These are phyloP conservation scores for Nemotelus nigrinus DNA, from an alignment of 2,888 invertebrate genomes.

Conservation along the genomic window DNA sequence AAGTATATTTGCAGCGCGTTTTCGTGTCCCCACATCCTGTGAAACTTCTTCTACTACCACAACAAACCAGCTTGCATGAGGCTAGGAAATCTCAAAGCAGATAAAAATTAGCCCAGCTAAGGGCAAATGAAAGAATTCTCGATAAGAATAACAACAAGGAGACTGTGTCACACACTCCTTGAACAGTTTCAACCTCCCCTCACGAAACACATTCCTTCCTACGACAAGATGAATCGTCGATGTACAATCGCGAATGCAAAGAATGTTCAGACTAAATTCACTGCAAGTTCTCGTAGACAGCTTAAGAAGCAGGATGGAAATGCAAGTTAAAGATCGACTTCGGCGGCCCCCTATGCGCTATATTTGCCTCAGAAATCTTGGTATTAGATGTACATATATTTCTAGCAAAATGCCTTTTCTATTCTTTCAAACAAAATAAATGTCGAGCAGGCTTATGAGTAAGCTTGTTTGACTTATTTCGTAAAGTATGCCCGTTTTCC, in stretches of 20 bases:
- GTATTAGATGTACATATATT: too few relatives aligned
- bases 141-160: slow-evolving; percentile 44
- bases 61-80: background rate
- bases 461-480: too few relatives aligned
- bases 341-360: too few relatives aligned
- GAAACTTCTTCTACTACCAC: background rate
- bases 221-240: slow-evolving; percentile 45
- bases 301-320: slow-evolving; percentile 39
- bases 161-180: background rate
- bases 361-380: too few relatives aligned
- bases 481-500: too few relatives aligned
- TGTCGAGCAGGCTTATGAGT: too few relatives aligned
- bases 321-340: background rate
- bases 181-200: slow-evolving; percentile 22
- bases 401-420: too few relatives aligned
- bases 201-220: slow-evolving; percentile 44
- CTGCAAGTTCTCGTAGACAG: slow-evolving; percentile 14
- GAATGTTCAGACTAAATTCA: slow-evolving; percentile 41
- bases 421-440: too few relatives aligned
- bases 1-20: slow-evolving; percentile 28
- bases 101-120: slow-evolving; percentile 22
- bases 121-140: slow-evolving; percentile 13
- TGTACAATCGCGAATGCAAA: slow-evolving; percentile 48
- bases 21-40: background rate
- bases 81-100: background rate